phyloP scores from a whole-genome alignment of 2,113 vertebrate species.

The Lepus americanus region DNA sequence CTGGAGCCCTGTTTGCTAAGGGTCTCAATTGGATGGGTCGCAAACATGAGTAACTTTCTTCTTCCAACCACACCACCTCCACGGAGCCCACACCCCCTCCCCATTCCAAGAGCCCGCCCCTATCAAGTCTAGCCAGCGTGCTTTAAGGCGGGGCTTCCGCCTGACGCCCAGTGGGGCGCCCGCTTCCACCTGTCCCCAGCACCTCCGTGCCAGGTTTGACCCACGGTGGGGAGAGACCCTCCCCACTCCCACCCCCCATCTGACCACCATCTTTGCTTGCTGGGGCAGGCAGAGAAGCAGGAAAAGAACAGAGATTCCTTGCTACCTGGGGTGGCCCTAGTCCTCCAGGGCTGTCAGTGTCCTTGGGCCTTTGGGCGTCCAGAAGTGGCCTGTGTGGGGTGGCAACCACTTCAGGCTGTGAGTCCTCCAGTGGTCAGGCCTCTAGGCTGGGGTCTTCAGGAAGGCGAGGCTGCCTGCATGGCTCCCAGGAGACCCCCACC shows the following conservation, averaged over 20 bases:
- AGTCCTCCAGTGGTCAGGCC: neutral
- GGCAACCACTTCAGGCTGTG: neutral
- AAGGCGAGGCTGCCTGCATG: neutral
- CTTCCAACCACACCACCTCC: neutral
- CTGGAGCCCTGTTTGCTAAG: neutral
- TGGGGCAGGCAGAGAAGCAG: neutral
- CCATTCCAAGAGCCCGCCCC: neutral
- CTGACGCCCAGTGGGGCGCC: neutral
- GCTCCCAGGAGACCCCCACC: neutral
- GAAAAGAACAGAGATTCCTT: neutral
- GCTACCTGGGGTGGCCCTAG: neutral
- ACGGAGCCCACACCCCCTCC: neutral
- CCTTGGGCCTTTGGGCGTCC: neutral
- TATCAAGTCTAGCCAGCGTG: neutral
- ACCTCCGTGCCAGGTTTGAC: neutral
- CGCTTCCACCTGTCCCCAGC: neutral
- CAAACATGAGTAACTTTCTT: neutral
- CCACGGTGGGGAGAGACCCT: neutral
- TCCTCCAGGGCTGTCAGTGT: neutral
- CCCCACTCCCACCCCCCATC: neutral
- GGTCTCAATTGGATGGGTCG: neutral
- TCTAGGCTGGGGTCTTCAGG: too few species aligned
- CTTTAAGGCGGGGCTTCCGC: neutral
- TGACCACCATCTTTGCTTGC: neutral
- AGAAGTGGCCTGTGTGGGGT: neutral